These are phyloP conservation scores for Lutraria lutraria DNA, from an alignment of 2,888 invertebrate species.

Conservation along the genomic window DNA sequence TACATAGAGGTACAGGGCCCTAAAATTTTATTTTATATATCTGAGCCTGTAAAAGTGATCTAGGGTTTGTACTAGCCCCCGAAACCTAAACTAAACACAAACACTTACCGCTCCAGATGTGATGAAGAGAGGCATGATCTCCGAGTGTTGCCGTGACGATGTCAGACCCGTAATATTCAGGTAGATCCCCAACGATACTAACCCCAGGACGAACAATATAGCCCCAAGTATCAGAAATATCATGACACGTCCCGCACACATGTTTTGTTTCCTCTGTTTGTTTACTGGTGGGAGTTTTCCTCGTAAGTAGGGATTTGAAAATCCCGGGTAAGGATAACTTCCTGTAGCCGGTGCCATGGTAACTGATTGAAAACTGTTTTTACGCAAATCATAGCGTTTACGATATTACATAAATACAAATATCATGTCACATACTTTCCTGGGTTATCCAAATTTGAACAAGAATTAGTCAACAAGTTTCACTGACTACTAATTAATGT, in stretches of 20 bases:
- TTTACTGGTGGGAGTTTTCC: slow-evolving; percentile 36
- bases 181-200: slow-evolving; percentile 93
- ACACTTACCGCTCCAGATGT: slow-evolving; percentile 94
- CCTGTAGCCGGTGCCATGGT: slow-evolving; percentile 27
- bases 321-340: slow-evolving; percentile 37
- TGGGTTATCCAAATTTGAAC: not conserved
- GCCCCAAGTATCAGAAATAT: slow-evolving; percentile 93
- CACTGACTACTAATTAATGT: not conserved
- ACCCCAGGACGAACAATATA: slow-evolving; percentile 89
- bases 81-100: not conserved
- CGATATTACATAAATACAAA: not conserved
- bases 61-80: no score
- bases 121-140: slow-evolving; percentile 97
- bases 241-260: slow-evolving; percentile 87
- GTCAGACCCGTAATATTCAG: slow-evolving; percentile 93
- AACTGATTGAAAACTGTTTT: not conserved
- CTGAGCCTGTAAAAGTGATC: no score
- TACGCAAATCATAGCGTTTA: not conserved
- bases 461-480: not conserved
- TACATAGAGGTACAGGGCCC: no score
- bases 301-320: slow-evolving; percentile 32
- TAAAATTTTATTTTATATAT: no score
- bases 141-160: slow-evolving; percentile 92
- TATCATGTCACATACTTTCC: not conserved
- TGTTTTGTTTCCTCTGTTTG: not conserved